Base-by-base conservation (phyloP, 2,797 vertebrate species). In the Setipinna tenuifilis region DNA sequence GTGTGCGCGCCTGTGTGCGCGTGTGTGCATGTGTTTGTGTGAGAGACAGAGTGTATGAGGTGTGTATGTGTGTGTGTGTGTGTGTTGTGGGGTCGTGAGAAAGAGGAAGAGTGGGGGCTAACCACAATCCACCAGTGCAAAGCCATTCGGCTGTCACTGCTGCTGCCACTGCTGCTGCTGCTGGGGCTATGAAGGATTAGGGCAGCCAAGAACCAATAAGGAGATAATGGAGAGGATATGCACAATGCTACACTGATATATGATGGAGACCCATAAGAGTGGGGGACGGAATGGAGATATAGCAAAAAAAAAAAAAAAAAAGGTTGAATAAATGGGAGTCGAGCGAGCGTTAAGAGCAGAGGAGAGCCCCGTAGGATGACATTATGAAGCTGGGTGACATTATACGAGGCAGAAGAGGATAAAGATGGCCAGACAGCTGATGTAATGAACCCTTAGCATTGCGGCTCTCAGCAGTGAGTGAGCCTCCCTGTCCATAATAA, bases 381-480 rank as follows among this genome's bases (percentile, higher is more conserved):
- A 80, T 23, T 68, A 46, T 58, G 68, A 84, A 75, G 7, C 80
- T 78, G 44, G 41, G 58, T 31, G n/a, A 44, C 23, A 48, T 48
- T 59, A 61, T 82, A 86, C 50, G 81, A 82, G 82, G 19, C 23
- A 87, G 71, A 65, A 59, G 82, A 2, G 16, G 85, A 83, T 86
- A 75, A 81, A 59, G 84, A 65, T 46, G 17, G 54, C 86, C 82
- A 84, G 65, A 81, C 71, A 61, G 83, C 83, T 48, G 83, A 83
- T 44, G 28, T 87, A 88, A 88, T 90, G 86, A 89, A 84, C 65
- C 65, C 21, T 12, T 48, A 68, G 61, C 58, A 1, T 85, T 80
- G 65, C 57, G 86, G 81, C 6, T 14, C 41, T 16, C 46, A 35
- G 71, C 61, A 65, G 82, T 44, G 84, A 85, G 61, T 31, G 50